These are phyloP conservation scores for Isurus oxyrinchus DNA, from an alignment of 2,113 vertebrate species.

Conservation along the genomic window DNA sequence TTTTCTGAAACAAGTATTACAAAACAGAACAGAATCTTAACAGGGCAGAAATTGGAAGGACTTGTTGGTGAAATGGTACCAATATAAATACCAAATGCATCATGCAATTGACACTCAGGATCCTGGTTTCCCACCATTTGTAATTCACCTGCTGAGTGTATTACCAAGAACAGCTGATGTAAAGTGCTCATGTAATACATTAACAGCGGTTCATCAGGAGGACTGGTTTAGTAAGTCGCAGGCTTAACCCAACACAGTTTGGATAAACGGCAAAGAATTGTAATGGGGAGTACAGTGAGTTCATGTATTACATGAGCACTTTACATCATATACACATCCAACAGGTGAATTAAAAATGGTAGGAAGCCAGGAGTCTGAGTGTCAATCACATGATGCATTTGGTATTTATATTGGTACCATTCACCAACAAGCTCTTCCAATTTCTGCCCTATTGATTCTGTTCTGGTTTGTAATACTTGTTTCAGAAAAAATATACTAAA, in stretches of 20 bases:
- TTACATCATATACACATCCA: neutral
- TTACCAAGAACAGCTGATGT: neutral
- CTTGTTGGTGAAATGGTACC: neutral
- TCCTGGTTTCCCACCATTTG: too few species aligned
- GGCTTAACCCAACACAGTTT: neutral
- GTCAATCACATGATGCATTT: neutral
- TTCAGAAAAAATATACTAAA: neutral
- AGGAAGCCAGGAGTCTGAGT: neutral
- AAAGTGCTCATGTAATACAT: neutral
- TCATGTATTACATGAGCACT: neutral
- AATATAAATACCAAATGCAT: neutral
- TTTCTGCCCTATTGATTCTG: neutral
- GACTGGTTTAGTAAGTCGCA: too few species aligned
- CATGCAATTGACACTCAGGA: neutral
- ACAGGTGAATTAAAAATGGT: too few species aligned
- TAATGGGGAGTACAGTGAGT: neutral
- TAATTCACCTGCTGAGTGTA: neutral
- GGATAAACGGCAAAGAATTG: too few species aligned
- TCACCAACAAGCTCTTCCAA: neutral
- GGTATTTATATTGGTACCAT: neutral
- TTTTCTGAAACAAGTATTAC: neutral
- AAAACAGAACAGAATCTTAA: neutral
- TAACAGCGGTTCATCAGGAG: too few species aligned
- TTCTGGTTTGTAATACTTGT: neutral
- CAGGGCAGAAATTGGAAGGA: neutral